phyloP scores from a whole-genome alignment of 2,113 vertebrate genomes.

The Myiozetetes cayanensis region DNA sequence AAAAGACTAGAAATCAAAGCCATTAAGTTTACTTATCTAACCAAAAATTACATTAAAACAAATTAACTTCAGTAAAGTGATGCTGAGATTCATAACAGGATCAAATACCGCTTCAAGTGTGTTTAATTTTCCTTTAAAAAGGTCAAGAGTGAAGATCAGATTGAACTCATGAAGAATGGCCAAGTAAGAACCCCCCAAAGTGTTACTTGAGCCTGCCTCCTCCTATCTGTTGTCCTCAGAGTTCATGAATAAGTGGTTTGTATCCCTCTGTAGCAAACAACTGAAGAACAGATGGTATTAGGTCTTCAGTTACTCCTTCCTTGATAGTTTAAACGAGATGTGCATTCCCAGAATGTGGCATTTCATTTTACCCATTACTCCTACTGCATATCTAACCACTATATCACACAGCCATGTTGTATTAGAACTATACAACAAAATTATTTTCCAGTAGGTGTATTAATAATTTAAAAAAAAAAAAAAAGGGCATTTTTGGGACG shows the following conservation, averaged over 20 bases:
- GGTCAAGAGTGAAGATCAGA: neutral
- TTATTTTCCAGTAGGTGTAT: neutral
- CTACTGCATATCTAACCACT: neutral
- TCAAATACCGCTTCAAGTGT: neutral
- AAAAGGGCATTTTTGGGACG: neutral
- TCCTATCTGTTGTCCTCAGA: neutral
- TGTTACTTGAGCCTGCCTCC: neutral
- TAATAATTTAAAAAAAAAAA: neutral
- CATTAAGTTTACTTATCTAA: neutral
- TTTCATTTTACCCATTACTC: neutral
- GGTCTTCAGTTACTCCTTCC: neutral
- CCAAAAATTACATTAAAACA: neutral
- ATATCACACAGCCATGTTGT: neutral
- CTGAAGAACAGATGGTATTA: neutral
- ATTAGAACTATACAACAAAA: neutral
- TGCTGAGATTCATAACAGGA: neutral
- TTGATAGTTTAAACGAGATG: neutral
- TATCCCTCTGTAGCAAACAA: neutral
- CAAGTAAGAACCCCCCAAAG: neutral
- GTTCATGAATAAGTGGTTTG: conserved; percentile 1
- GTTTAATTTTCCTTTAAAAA: neutral
- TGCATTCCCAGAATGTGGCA: neutral
- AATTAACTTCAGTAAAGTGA: neutral
- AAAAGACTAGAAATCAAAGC: neutral
- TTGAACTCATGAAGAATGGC: neutral